phyloP scores from a whole-genome alignment of 1,140 invertebrate genomes.

The Sitodiplosis mosellana region DNA sequence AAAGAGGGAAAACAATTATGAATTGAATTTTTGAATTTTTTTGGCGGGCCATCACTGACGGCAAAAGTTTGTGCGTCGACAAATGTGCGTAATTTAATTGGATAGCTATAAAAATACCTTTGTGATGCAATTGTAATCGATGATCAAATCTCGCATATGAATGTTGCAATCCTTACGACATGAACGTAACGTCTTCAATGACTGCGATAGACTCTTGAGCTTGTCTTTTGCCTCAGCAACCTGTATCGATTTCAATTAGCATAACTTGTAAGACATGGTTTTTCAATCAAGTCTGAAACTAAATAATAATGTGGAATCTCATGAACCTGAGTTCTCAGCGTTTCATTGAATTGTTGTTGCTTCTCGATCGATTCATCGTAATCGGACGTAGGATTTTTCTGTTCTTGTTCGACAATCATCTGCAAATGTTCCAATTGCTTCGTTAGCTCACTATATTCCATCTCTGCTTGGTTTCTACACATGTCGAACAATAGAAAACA shows the following conservation, averaged over 20 bases:
- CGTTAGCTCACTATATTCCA: constrained; percentile 1
- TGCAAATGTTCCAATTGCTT: not conserved
- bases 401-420: not conserved
- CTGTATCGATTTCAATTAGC: not conserved
- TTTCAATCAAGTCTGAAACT: not conserved
- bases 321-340: not conserved
- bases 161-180: constrained; percentile 4
- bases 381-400: constrained; percentile 2
- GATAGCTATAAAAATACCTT: constrained; percentile 1
- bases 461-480: constrained; percentile 1
- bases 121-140: constrained; percentile 5
- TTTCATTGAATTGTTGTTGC: constrained; percentile 3
- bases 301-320: not conserved
- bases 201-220: constrained; percentile 1
- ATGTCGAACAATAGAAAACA: no score
- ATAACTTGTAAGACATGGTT: not conserved
- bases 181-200: constrained; percentile 1
- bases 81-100: not conserved
- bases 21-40: not conserved
- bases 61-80: not conserved
- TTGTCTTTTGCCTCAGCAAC: not conserved
- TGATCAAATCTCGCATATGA: constrained; percentile 1
- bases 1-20: not conserved
- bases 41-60: not conserved
- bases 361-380: constrained; percentile 3